phyloP scores from a whole-genome alignment of 2,113 vertebrate genomes.

The Halcyon senegalensis region DNA sequence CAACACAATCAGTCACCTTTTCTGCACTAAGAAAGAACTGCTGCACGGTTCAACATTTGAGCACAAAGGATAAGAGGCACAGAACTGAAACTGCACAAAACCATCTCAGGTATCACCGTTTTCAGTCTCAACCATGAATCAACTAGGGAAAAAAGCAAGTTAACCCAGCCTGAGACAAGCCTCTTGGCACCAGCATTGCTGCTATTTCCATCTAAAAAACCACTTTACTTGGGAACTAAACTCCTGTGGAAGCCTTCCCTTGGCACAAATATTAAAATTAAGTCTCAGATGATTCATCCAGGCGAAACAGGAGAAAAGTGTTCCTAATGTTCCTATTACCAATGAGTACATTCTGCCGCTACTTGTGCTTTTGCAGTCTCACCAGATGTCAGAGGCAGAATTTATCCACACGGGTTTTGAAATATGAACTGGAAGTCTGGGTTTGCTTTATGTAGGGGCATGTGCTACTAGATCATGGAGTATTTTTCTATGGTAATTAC shows the following conservation, averaged over 20 bases:
- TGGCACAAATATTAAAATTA: neutral
- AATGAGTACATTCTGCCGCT: neutral
- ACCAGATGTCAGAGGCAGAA: neutral
- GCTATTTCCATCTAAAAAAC: neutral
- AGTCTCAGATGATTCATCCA: neutral
- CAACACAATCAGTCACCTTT: neutral
- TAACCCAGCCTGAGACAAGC: neutral
- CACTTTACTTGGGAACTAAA: rapidly evolving
- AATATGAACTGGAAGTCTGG: neutral
- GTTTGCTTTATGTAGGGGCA: neutral
- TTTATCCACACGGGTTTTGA: neutral
- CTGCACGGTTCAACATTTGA: neutral
- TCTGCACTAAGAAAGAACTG: neutral
- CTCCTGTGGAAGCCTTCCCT: neutral
- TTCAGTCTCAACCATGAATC: neutral
- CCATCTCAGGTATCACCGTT: neutral
- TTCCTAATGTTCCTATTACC: neutral
- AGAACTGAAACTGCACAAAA: neutral
- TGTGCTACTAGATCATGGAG: neutral
- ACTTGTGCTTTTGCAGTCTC: neutral
- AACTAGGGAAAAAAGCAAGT: neutral
- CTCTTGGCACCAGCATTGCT: neutral
- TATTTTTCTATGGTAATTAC: neutral
- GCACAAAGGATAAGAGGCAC: neutral
- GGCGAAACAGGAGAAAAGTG: neutral